Base-by-base conservation (phyloP, 1,140 invertebrate genomes). In the Drosophila virilis region DNA sequence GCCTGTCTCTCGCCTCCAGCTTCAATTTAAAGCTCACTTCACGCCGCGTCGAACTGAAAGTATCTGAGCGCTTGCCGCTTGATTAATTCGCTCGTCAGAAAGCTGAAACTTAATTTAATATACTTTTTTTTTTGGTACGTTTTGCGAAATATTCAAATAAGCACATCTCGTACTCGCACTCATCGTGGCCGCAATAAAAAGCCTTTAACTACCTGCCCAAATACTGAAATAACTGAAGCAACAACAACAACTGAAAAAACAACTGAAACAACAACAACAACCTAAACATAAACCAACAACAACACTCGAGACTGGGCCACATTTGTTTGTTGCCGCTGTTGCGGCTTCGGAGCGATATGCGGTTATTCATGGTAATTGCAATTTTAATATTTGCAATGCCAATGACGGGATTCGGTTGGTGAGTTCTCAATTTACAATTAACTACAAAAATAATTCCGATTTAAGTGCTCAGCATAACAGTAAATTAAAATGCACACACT, bases 351-450 rank as follows among this genome's bases (percentile, higher is more conserved):
- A 78, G 77, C 82, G 89, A 88, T 90, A 91, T 91, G 90, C 90
- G 90, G 81, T 82, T 90, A 70, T 77, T 91, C 68, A 89, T 91
- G 86, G 86, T 91, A 80, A 78, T 91, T 88, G 90, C 90, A 88
- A 90, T 91, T 80, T 72, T 91, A 74, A 88, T 91, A 91, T 90
- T 91, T 79, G 90, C 90, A 90, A 91, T 91, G 90, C 90, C 90
- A 90, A 90, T 91, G 76, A 91, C 90, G 68, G 90, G 90, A 82
- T 90, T 91, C 77, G 90, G 90, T 69, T 91, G 84, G 91, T 91
- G 69, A 91, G 80, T 84, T 48, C 15, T 37, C 9, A 35, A 61
- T 33, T 48, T 35, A 59, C 10, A 37, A 17, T 46, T 43, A 12
- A 60, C 32, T 45, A 22, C n/a, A 35, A 43, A 12, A 59, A 15